These are phyloP conservation scores for Terrapene triunguis DNA, from an alignment of 2,113 vertebrate genomes.

Conservation along the genomic window DNA sequence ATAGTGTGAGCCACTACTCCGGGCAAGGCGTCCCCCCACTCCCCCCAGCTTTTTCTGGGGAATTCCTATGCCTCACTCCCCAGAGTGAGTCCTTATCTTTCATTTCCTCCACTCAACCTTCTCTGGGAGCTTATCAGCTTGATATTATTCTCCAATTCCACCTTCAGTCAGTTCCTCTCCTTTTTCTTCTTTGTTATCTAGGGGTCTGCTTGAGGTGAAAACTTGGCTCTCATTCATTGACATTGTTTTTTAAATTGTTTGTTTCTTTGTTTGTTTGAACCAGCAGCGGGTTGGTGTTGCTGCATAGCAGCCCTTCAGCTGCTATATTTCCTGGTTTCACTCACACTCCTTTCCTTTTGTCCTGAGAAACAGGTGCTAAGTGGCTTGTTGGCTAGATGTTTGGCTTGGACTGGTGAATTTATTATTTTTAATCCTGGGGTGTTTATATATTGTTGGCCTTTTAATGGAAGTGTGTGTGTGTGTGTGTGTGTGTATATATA, in stretches of 20 bases:
- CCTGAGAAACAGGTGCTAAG: background rate
- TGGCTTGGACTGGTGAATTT: background rate
- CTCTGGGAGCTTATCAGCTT: background rate
- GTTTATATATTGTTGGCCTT: background rate
- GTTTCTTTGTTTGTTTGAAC: too few species aligned
- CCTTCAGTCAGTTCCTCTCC: background rate
- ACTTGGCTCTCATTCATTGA: background rate
- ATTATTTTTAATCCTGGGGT: background rate
- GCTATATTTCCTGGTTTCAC: background rate
- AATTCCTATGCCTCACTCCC: background rate
- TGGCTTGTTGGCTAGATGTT: background rate
- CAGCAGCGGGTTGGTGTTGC: too few species aligned
- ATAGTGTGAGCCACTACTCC: too few species aligned
- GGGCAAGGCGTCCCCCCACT: too few species aligned
- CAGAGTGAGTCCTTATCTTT: background rate
- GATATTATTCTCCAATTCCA: background rate
- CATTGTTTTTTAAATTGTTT: background rate
- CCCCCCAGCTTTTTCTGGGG: background rate
- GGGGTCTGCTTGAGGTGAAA: constrained; percentile 1
- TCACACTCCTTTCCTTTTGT: background rate
- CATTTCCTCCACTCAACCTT: background rate
- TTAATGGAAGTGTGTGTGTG: too few species aligned
- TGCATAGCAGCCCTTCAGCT: background rate
- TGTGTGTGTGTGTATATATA: too few species aligned
- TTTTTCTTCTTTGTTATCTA: background rate